These are phyloP conservation scores for Keiferia lycopersicella DNA, from an alignment of 2,888 invertebrate genomes.

Conservation along the genomic window DNA sequence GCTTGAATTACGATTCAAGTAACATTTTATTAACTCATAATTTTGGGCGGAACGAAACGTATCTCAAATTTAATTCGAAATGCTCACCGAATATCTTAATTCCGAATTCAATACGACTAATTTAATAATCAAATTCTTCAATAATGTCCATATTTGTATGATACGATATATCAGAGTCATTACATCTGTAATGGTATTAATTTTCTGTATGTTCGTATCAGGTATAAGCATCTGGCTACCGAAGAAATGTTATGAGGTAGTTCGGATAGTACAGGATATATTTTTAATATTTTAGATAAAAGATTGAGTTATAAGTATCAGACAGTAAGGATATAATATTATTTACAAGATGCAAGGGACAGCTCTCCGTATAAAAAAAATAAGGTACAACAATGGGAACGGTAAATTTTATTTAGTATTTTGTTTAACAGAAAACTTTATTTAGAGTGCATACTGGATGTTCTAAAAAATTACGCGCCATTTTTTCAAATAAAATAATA, in stretches of 20 bases:
- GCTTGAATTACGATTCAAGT: constrained; percentile 59
- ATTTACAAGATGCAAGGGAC: too few species aligned
- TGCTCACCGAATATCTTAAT: constrained; percentile 51
- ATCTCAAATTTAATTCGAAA: constrained; percentile 50
- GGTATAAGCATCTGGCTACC: constrained; percentile 32
- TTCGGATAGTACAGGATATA: constrained; percentile 20
- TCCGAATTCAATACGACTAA: constrained; percentile 43
- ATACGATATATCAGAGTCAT: constrained; percentile 39
- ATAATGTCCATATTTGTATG: constrained; percentile 40
- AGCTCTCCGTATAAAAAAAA: too few species aligned
- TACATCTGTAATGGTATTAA: constrained; percentile 39
- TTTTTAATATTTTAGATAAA: constrained; percentile 25
- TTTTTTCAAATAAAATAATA: too few species aligned
- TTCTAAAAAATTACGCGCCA: too few species aligned
- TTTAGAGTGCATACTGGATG: too few species aligned
- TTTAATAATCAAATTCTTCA: constrained; percentile 39
- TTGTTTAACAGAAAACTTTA: too few species aligned
- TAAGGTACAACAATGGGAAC: too few species aligned
- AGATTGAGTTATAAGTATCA: neutral
- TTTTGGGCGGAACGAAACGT: constrained; percentile 65
- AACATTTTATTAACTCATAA: constrained; percentile 72
- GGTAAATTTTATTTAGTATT: too few species aligned
- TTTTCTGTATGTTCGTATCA: constrained; percentile 35
- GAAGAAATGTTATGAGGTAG: constrained; percentile 32
- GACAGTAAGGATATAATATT: too few species aligned